Conservation (phyloP, 2,797 vertebrate genomes). For the Triplophysa bombifrons region DNA sequence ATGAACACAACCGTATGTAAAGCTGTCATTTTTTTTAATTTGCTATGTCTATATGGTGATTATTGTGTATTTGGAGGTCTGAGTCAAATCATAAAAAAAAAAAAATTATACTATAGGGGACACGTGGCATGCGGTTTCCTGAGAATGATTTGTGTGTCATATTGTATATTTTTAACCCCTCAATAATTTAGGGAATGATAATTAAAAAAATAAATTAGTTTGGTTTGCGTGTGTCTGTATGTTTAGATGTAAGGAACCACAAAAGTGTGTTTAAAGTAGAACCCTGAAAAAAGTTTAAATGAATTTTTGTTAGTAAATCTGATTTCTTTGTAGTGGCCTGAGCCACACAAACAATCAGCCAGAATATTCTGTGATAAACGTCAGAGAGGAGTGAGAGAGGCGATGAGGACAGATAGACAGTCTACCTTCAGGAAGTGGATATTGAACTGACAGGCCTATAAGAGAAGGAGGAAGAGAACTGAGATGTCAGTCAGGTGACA, state of each 20-base stretch:
- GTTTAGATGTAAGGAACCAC: not conserved
- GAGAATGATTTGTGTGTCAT: not conserved
- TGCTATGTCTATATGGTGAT: no score
- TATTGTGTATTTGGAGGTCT: no score
- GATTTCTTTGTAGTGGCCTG: slow-evolving; percentile 73
- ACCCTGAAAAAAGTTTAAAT: slow-evolving; percentile 35
- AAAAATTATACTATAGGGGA: no score
- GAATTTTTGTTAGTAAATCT: slow-evolving; percentile 76
- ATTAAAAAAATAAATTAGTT: no score
- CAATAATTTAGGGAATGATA: not conserved
- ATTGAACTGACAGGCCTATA: slow-evolving; percentile 82
- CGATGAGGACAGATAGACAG: slow-evolving; percentile 57
- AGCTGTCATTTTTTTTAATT: no score
- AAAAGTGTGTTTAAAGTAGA: not conserved
- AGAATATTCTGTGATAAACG: slow-evolving; percentile 20
- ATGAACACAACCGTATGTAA: no score
- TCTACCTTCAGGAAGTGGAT: slow-evolving; percentile 84
- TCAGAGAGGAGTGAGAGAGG: slow-evolving; percentile 46
- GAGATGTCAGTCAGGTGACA: slow-evolving; percentile 60
- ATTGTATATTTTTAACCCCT: not conserved
- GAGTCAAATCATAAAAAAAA: no score
- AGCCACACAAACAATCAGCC: slow-evolving; percentile 71
- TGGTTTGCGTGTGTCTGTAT: no score
- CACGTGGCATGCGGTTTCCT: no score
- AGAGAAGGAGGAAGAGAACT: slow-evolving; percentile 72